phyloP scores from a whole-genome alignment of 1,140 invertebrate genomes.

The Drosophila lini region DNA sequence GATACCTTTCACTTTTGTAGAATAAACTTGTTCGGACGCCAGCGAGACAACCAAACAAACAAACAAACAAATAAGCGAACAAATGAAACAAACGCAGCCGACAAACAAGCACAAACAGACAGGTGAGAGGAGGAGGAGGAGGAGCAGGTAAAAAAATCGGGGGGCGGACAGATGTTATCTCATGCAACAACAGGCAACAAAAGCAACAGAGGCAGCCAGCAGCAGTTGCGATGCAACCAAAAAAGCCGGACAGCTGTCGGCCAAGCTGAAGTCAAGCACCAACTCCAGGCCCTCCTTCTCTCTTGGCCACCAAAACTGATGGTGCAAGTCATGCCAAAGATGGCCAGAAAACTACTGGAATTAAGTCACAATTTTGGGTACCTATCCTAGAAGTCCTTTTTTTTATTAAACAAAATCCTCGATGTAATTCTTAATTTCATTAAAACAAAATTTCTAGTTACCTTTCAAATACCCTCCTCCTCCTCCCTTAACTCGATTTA shows the following conservation, averaged over 20 bases:
- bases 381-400: neutral
- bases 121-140: constrained; percentile 9
- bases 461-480: neutral
- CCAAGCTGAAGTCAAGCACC: constrained; percentile 40
- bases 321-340: constrained; percentile 57
- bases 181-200: constrained; percentile 58
- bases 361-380: constrained; percentile 1
- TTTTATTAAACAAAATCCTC: neutral
- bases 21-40: constrained; percentile 75
- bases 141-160: neutral
- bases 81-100: constrained; percentile 28
- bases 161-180: constrained; percentile 65
- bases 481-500: too few species aligned
- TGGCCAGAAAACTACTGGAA: constrained; percentile 10
- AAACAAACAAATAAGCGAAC: constrained; percentile 32
- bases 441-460: neutral
- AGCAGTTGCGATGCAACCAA: constrained; percentile 51
- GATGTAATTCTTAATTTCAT: too few species aligned
- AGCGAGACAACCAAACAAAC: constrained; percentile 23
- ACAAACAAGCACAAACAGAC: constrained; percentile 42
- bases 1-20: constrained; percentile 78
- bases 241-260: constrained; percentile 62
- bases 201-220: constrained; percentile 21
- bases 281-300: neutral
- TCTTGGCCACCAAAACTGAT: constrained; percentile 6